phyloP scores from a whole-genome alignment of 2,113 vertebrate genomes.

The Choloepus hoffmanni region DNA sequence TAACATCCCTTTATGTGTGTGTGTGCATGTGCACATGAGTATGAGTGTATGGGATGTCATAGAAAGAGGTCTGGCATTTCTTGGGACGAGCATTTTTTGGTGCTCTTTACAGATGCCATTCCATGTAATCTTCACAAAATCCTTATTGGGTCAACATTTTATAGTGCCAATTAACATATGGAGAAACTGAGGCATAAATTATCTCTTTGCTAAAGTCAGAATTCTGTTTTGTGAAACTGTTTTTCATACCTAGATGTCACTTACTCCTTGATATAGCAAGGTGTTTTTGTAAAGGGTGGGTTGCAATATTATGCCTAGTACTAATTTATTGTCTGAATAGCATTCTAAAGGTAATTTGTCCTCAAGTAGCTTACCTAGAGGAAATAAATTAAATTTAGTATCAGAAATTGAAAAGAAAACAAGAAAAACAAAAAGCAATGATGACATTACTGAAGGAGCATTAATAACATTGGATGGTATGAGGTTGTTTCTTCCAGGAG shows the following conservation, averaged over 20 bases:
- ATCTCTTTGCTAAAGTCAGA: background rate
- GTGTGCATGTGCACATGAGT: too few relatives aligned
- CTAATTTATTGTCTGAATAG: slow-evolving; percentile 9
- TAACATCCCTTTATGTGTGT: background rate
- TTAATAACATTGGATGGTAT: background rate
- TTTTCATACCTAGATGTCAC: background rate
- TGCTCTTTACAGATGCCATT: background rate
- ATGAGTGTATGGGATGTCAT: background rate
- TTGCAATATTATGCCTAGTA: background rate
- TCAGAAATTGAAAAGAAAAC: background rate
- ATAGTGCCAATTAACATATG: background rate
- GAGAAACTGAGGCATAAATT: background rate
- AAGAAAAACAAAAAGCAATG: background rate
- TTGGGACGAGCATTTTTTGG: background rate
- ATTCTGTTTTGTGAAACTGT: background rate
- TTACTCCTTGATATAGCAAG: background rate
- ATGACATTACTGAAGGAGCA: background rate
- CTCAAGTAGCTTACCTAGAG: background rate
- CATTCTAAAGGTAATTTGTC: background rate
- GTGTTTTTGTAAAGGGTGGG: background rate
- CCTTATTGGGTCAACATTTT: background rate
- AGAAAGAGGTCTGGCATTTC: background rate
- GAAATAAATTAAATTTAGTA: slow-evolving; percentile 8
- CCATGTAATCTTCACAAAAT: background rate
- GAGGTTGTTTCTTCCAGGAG: background rate